These are phyloP conservation scores for Seira ritae DNA, from an alignment of 2,888 invertebrate genomes.

Conservation along the genomic window DNA sequence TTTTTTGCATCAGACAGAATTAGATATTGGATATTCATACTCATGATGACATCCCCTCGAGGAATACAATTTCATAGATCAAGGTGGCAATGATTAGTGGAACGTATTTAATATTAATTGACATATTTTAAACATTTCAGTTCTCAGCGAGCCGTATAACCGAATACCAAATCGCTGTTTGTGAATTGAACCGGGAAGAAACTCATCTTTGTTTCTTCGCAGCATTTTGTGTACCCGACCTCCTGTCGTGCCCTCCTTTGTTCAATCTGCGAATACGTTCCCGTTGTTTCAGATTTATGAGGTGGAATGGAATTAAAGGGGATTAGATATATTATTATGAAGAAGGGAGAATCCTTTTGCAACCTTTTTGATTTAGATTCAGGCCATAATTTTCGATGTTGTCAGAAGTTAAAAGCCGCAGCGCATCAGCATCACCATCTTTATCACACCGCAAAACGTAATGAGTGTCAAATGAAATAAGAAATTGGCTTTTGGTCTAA, in stretches of 20 bases:
- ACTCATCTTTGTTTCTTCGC: background rate
- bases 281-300: background rate
- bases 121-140: constrained; percentile 20
- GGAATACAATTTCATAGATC: constrained; percentile 8
- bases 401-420: background rate
- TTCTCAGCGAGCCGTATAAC: constrained; percentile 1
- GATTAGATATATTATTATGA: too few species aligned
- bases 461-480: background rate
- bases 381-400: background rate
- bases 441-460: too few species aligned
- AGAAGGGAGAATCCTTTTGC: too few species aligned
- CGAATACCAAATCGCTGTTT: too few species aligned
- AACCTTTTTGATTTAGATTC: background rate
- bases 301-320: background rate
- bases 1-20: too few species aligned
- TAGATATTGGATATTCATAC: too few species aligned
- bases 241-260: constrained; percentile 40
- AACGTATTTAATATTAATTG: constrained; percentile 42
- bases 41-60: too few species aligned
- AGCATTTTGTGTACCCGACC: constrained; percentile 1
- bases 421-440: too few species aligned
- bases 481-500: background rate
- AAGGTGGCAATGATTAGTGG: constrained; percentile 45
- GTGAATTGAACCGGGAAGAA: background rate
- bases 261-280: constrained; percentile 32